Base-by-base conservation (phyloP, 2,797 vertebrate genomes). In the Mionectes olivaceus region DNA sequence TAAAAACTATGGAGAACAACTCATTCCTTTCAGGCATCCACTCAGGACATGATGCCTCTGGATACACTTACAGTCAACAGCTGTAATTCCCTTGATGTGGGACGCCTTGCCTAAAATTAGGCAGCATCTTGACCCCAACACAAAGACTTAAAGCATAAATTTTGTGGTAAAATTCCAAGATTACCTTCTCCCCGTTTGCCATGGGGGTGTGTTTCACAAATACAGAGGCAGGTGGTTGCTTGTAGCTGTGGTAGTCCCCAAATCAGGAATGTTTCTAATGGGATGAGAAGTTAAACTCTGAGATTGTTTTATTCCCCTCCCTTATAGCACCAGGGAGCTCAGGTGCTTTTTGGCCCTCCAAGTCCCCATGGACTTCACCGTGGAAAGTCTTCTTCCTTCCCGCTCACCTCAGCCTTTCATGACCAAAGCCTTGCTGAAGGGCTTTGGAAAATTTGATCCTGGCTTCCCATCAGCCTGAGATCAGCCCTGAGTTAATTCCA, bases 371-470 rank as follows among this genome's bases (percentile, higher is more conserved):
- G 69, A 57, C 78, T 86, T 86, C 17, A 9, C 5, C 9, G 3
- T 8, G 65, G 7, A 25, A 3, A 60, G 0, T 27, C 22, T 8
- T 78, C 69, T 61, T 68, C 49, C 24, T 57, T 76, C 63, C 21
- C 46, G 52, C 59, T 46, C 25, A 7, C 19, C 53, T 76, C n/a
- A 3, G 9, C 11, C 24, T 84, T 68, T 81, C 61, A 35, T 21
- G 69, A 32, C 3, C 3, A 53, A 92, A 92, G 7, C 32, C 63
- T 88, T 18, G 5, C 30, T 87, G 52, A 74, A 94, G 22, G 37
- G 49, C 60, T 85, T 74, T 61, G 79, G 64, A 91, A 95, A 92
- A 95, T 43, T 30, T 64, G 56, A 90, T 94, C 78, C 44, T 9
- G 7, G 30, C 46, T 71, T 85, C 46, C 3, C 68, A 61, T 63